These are phyloP conservation scores for Mormyrus proboscirostris DNA, from an alignment of 2,797 vertebrate genomes.

Conservation along the genomic window DNA sequence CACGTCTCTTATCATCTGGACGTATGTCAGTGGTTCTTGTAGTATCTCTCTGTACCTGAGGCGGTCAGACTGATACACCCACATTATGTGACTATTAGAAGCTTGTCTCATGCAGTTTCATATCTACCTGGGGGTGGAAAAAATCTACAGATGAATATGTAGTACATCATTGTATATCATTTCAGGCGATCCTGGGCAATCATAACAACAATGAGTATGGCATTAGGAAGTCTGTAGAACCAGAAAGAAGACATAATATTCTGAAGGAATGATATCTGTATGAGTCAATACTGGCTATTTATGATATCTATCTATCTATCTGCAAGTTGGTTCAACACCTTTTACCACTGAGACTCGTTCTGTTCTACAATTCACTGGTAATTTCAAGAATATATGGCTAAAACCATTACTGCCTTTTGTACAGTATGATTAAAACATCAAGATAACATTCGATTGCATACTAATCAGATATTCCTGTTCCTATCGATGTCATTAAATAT, in stretches of 20 bases:
- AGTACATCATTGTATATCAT: not conserved
- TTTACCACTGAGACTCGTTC: not conserved
- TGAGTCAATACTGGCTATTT: not conserved
- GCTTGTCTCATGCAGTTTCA: not conserved
- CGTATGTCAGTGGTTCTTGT: conserved; percentile 30
- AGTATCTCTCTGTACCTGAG: conserved; percentile 8
- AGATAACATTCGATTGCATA: not conserved
- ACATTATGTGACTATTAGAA: not conserved
- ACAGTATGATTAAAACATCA: not conserved
- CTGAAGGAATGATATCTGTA: not conserved
- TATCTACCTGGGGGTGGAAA: not conserved
- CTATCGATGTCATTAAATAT: not conserved
- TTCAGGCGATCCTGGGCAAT: not conserved
- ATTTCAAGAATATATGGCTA: not conserved
- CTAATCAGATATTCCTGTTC: not conserved
- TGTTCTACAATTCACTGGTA: not conserved
- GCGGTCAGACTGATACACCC: not conserved
- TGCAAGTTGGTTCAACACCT: not conserved
- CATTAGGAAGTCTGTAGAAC: not conserved
- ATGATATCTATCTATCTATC: not conserved
- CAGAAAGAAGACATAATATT: not conserved
- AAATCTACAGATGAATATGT: not conserved
- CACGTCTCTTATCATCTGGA: conserved; percentile 25
- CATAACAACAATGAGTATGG: not conserved
- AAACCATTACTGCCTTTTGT: not conserved